Conservation (phyloP, 2,113 vertebrate genomes). For the Trogon surrucura region DNA sequence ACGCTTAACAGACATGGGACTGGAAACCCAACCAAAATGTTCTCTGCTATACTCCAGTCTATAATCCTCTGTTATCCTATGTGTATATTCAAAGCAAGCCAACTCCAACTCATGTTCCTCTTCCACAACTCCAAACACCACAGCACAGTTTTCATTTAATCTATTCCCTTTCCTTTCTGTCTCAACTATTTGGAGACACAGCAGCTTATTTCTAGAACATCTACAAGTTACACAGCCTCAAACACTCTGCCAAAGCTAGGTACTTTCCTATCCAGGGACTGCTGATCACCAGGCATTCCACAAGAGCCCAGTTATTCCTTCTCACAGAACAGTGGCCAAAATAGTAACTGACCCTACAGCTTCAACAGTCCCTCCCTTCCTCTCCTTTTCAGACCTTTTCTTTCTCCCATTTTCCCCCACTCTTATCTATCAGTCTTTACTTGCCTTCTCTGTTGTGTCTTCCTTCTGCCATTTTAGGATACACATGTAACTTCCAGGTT, state of each 20-base stretch:
- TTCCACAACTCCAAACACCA: not conserved
- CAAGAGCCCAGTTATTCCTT: not conserved
- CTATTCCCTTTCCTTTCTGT: not conserved
- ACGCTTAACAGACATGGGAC: not conserved
- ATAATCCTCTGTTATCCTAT: not conserved
- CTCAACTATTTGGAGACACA: not conserved
- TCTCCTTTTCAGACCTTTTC: not conserved
- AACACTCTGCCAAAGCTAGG: not conserved
- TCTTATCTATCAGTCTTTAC: not conserved
- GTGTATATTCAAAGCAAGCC: not conserved
- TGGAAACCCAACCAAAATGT: not conserved
- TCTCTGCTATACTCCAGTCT: not conserved
- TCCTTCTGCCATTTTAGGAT: not conserved
- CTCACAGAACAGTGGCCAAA: not conserved
- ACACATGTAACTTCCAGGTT: not conserved
- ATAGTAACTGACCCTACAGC: not conserved
- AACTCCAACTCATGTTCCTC: not conserved
- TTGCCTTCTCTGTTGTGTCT: not conserved
- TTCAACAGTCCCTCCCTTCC: not conserved
- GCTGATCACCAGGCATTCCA: not conserved
- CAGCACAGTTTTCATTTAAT: not conserved
- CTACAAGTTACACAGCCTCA: not conserved
- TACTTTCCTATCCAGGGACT: not conserved
- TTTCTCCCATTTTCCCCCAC: not conserved
- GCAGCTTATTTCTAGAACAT: not conserved